A percentile compares a stretch with the other conserved stretches of the same genome.
Evolutionary conservation across 2,888 invertebrate genomes (phyloP).

Genomic region (Rosalia funebris): DNA sequence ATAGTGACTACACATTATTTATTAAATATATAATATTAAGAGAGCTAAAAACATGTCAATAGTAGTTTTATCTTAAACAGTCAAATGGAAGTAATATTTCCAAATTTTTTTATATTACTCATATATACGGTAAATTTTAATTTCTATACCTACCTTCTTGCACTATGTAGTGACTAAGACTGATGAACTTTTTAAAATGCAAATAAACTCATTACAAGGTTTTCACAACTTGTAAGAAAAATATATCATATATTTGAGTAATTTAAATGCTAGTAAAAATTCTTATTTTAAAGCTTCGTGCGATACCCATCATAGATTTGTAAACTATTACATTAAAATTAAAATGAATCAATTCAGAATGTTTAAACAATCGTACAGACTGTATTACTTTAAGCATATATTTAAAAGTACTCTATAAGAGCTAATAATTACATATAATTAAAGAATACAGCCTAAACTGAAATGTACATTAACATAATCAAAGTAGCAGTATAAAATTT

Average conservation of each 20-base stretch:
- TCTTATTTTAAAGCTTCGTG: constrained; percentile 48
- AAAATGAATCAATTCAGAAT: background rate
- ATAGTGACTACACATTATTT: constrained; percentile 53
- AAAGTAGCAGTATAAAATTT: background rate
- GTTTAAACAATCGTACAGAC: constrained; percentile 16
- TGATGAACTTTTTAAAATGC: background rate
- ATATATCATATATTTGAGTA: constrained; percentile 30
- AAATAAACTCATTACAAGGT: constrained; percentile 4
- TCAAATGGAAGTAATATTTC: constrained; percentile 55
- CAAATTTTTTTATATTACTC: constrained; percentile 33
- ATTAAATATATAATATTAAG: constrained; percentile 51
- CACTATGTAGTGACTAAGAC: background rate
- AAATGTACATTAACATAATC: background rate
- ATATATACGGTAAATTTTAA: constrained; percentile 13
- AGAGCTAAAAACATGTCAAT: constrained; percentile 59
- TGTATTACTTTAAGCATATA: constrained; percentile 34
- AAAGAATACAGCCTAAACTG: background rate
- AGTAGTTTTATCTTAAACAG: constrained; percentile 56
- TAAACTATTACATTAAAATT: constrained; percentile 45
- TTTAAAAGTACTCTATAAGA: constrained; percentile 44
- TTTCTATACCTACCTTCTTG: background rate
- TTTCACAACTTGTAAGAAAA: constrained; percentile 12
- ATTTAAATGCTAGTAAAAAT: constrained; percentile 44
- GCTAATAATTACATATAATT: constrained; percentile 37
- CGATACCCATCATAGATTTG: constrained; percentile 47